A percentile compares a stretch with the other conserved stretches of the same genome.
Evolutionary conservation across 1,140 invertebrate species (phyloP).

Genomic region (Radopholus similis): DNA sequence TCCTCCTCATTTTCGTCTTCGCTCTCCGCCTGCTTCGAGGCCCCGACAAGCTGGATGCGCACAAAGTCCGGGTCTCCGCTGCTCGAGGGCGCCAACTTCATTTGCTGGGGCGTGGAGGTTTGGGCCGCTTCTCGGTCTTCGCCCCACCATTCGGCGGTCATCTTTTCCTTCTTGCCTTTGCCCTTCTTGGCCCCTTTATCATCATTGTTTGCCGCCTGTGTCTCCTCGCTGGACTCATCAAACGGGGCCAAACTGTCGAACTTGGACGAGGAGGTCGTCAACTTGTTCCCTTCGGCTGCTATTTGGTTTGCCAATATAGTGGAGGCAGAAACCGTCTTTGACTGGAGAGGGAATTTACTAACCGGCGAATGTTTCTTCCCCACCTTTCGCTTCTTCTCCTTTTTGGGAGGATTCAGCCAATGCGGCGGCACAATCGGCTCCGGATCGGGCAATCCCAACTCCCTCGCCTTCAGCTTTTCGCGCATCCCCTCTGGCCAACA

Average conservation of each 20-base stretch:
- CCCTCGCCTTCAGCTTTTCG: conserved; percentile 24
- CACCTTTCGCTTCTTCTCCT: conserved; percentile 38
- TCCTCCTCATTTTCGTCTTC: no score
- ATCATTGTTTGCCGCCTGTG: background rate
- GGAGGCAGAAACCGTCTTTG: conserved; percentile 13
- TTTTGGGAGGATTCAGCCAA: conserved; percentile 31
- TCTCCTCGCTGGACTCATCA: background rate
- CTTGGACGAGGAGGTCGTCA: conserved; percentile 5
- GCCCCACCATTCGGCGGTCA: background rate
- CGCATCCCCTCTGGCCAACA: conserved; percentile 36
- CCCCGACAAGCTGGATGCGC: background rate
- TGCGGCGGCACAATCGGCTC: conserved; percentile 4
- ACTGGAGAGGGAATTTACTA: background rate
- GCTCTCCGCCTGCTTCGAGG: no score
- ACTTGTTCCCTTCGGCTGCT: background rate
- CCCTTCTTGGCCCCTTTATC: background rate
- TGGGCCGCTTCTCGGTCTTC: background rate
- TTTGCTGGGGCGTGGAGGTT: background rate
- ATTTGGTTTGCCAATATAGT: conserved; percentile 4
- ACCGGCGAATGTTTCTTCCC: background rate
- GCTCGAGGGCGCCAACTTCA: background rate
- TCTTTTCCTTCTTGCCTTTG: background rate
- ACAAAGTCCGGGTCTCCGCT: background rate
- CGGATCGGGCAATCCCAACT: conserved; percentile 28
- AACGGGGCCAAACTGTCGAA: conserved; percentile 3